Base-by-base conservation (phyloP, 1,140 invertebrate species). In the Halotydeus destructor region DNA sequence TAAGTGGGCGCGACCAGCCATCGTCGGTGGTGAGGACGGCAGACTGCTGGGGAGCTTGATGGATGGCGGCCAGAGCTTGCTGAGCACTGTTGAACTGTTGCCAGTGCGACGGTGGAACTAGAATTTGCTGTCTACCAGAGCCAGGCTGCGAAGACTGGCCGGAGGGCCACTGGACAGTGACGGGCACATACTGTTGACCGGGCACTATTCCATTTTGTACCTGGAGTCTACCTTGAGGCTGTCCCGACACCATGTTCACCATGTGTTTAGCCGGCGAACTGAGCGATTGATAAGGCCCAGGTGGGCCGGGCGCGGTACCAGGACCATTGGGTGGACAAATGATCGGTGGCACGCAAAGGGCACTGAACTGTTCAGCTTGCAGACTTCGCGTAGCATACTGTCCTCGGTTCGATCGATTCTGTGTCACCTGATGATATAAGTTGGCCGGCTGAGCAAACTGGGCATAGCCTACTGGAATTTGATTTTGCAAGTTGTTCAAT, bases 221-320 rank as follows among this genome's bases (percentile, higher is more conserved):
- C 50, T 60, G 60, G 32, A 70, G 59, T 22, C 32, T 43, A 14
- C 73, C 72, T 49, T 75, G 75, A 31, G 76, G 73, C 45, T 64
- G 62, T 48, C 53, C 56, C 72, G 70, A 50, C 31, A 73, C 73
- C 41, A 80, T 78, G 25, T 88, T 82, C 18, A 86, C 79, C 21
- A 88, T 74, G 54, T 85, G 82, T 59, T 89, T 86, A 22, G 81
- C 76, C 50, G 74, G 72, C 49, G 77, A 78, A 43, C 74, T 74
- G 65, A 81, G 72, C n/a, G 47, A 54, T 54, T 48, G 47, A 47
- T 49, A 49, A 28, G 40, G 45, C 28, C 62, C 57, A 22, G 69
- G 67, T 4, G 9, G 27, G 14, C 18, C 38, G 14, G 21, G 27
- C 21, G 28, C 39, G 24, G 49, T 53, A 51, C 42, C 38, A 47